Conservation (phyloP, 2,888 invertebrate genomes). For the Ferrisia virgata region DNA sequence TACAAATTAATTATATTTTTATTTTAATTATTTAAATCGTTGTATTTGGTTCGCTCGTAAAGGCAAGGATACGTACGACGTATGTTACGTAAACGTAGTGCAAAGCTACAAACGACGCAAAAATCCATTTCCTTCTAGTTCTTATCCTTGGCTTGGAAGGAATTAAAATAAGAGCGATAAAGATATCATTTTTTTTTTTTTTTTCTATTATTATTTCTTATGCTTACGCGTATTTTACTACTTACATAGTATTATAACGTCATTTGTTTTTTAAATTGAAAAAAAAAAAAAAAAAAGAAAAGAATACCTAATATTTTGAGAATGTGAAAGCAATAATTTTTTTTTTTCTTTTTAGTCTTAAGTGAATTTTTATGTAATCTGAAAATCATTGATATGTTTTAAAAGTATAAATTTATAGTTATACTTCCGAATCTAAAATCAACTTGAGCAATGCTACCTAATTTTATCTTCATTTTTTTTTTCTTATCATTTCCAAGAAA, state of each 20-base stretch:
- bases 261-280: neutral
- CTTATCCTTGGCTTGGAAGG: too few relatives aligned
- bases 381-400: neutral
- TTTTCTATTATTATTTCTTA: neutral
- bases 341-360: neutral
- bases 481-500: neutral
- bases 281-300: neutral
- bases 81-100: too few relatives aligned
- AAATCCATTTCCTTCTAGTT: too few relatives aligned
- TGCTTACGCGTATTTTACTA: neutral
- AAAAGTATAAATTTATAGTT: neutral
- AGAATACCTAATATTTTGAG: neutral
- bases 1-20: neutral
- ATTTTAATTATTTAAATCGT: neutral
- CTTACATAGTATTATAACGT: neutral
- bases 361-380: constrained; percentile 5
- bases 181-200: neutral
- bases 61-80: neutral
- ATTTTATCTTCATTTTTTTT: neutral
- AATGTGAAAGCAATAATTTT: neutral
- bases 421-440: neutral
- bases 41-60: neutral
- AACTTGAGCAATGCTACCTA: neutral
- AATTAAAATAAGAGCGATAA: too few relatives aligned
- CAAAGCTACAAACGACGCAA: too few relatives aligned